Evolutionary conservation across 2,888 invertebrate genomes (phyloP).

Genomic region (Chrysotoxum bicinctum): DNA sequence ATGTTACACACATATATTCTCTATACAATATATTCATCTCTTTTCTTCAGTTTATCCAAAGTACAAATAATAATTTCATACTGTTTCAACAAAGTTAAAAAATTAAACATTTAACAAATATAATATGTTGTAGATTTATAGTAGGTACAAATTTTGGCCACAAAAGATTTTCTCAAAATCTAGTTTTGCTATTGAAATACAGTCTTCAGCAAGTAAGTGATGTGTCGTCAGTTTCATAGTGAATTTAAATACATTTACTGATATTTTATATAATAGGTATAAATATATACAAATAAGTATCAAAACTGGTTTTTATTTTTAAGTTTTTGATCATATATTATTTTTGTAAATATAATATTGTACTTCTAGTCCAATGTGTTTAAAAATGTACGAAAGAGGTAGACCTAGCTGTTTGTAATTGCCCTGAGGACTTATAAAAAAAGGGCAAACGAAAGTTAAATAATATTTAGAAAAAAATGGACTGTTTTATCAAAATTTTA

Average conservation of each 20-base stretch:
- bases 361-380: background rate
- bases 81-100: conserved; percentile 1
- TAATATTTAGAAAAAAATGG: too few relatives aligned
- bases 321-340: background rate
- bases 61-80: background rate
- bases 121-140: conserved; percentile 7
- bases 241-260: conserved; percentile 4
- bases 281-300: conserved; percentile 57
- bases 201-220: conserved; percentile 49
- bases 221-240: conserved; percentile 24
- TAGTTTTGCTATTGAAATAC: conserved; percentile 54
- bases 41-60: background rate
- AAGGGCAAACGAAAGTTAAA: too few relatives aligned
- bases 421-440: too few relatives aligned
- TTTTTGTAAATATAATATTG: background rate
- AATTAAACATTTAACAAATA: background rate
- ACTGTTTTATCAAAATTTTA: too few relatives aligned
- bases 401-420: background rate
- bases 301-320: conserved; percentile 55
- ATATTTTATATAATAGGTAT: background rate
- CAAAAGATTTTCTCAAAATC: conserved; percentile 23
- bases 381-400: background rate
- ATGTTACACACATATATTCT: background rate
- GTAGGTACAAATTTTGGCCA: conserved; percentile 65
- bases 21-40: background rate